Percentiles rank a stretch among this genome's conserved stretches.
Evolutionary conservation across 2,797 vertebrate genomes (phyloP).

Genomic region (Acanthurus leucopareius): DNA sequence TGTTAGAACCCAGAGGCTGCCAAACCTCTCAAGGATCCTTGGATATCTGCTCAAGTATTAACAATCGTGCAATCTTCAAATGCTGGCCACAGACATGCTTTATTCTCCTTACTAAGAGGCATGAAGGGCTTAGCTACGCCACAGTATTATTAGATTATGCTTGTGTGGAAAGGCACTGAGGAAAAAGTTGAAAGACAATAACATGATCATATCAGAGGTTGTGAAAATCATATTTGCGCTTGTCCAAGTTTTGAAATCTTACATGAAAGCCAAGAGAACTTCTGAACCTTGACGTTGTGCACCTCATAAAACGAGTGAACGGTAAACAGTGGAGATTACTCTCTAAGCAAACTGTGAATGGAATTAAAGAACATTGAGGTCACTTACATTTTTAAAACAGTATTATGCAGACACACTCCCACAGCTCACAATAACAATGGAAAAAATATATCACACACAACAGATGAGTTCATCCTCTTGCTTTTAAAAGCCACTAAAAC

Average conservation of each 20-base stretch:
- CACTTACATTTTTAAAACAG: slow-evolving; percentile 25
- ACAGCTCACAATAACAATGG: slow-evolving; percentile 44
- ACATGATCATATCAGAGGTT: slow-evolving; percentile 50
- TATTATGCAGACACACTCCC: slow-evolving; percentile 3
- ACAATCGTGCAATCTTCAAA: slow-evolving; percentile 32
- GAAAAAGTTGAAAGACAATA: slow-evolving; percentile 34
- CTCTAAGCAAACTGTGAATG: slow-evolving; percentile 40
- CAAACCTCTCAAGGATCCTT: slow-evolving; percentile 36
- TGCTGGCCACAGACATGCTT: slow-evolving; percentile 21
- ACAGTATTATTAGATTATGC: slow-evolving; percentile 51
- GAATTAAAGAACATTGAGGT: slow-evolving; percentile 25
- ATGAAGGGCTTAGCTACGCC: slow-evolving; percentile 20
- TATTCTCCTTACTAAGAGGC: slow-evolving; percentile 17
- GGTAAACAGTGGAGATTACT: slow-evolving; percentile 22
- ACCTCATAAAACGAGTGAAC: slow-evolving; percentile 20
- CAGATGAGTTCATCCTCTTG: slow-evolving; percentile 18
- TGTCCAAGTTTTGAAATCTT: slow-evolving; percentile 24
- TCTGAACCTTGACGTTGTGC: slow-evolving; percentile 13
- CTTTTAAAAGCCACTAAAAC: not conserved
- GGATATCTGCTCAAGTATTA: slow-evolving; percentile 31
- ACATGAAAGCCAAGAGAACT: slow-evolving; percentile 6
- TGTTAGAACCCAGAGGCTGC: not conserved
- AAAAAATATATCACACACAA: slow-evolving; percentile 48
- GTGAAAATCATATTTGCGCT: slow-evolving; percentile 47
- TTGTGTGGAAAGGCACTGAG: slow-evolving; percentile 17